Base-by-base conservation (phyloP, 2,113 vertebrate genomes). In the Bostrychus sinensis region DNA sequence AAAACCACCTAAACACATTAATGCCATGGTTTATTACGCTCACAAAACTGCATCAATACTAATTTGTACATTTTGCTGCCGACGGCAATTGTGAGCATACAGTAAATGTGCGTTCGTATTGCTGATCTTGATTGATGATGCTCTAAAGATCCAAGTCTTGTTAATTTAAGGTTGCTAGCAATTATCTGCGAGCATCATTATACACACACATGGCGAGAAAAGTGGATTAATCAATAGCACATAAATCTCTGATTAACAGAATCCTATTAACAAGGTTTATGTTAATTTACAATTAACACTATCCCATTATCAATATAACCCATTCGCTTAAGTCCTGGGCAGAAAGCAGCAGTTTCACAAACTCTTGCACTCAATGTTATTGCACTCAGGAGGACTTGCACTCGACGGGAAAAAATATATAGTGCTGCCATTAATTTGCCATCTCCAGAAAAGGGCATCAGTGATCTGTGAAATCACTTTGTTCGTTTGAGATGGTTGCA, bases 381-480 rank as follows among this genome's bases (percentile, higher is more conserved):
- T 87, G 77, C 80, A 74, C 79, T 80, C 89, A 20, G 63, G 80
- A 88, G 86, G 86, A 83, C 80, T 88, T 75, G 70, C 77, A 79
- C 74, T 74, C 72, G 68, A 62, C 45, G 34, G 72, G 73, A 78
- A 87, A 82, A 72, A 67, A 80, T 75, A 90, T 83, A 90, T 89
- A 88, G 88, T 65, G 62, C 68, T 48, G 73, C 84, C 91, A 91
- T 92, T 92, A 88, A 91, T 91, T 92, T 91, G 88, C 90, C 88
- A 91, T 92, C 89, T 85, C 86, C 78, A 86, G 85, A 89, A 92
- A 92, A 92, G 88, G 90, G 89, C 89, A 88, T 87, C 91, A 92
- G 82, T 84, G 91, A 91, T 90, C 91, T 92, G 91, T 92, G 91
- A 92, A 92, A 92, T 92, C 91, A 92, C 89, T 92, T 92, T 92